A percentile compares a stretch with the other conserved stretches of the same genome.
Conservation (phyloP, 2,888 invertebrate species). For the Labia minor region DNA sequence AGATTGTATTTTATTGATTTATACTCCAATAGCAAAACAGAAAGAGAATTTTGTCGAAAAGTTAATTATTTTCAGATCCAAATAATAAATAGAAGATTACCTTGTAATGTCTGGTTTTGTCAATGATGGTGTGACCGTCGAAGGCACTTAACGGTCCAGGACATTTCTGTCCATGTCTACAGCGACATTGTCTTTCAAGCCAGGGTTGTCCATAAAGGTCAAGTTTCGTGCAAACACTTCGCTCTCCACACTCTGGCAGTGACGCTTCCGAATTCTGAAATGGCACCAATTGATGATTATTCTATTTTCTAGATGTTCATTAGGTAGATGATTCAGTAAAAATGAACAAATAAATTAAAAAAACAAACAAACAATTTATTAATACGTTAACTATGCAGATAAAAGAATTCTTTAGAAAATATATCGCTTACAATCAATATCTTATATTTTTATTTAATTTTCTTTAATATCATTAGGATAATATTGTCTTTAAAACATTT, state of each 20-base stretch:
- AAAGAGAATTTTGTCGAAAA: too few relatives aligned
- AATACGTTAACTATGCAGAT: too few relatives aligned
- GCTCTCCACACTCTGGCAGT: constrained; percentile 63
- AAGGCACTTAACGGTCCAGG: constrained; percentile 43
- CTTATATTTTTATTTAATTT: too few relatives aligned
- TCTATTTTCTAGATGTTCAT: not conserved
- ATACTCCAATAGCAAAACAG: too few relatives aligned
- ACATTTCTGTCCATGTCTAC: constrained; percentile 45
- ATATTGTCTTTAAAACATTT: too few relatives aligned
- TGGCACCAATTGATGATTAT: not conserved
- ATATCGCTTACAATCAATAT: too few relatives aligned
- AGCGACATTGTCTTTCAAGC: constrained; percentile 78
- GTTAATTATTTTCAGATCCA: too few relatives aligned
- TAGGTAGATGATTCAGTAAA: constrained; percentile 22
- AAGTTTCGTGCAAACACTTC: constrained; percentile 77
- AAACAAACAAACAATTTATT: too few relatives aligned
- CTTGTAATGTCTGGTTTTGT: constrained; percentile 40
- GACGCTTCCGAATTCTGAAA: constrained; percentile 65
- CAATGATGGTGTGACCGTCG: constrained; percentile 52
- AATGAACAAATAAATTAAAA: not conserved
- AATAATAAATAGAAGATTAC: constrained; percentile 31
- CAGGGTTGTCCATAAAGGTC: constrained; percentile 78
- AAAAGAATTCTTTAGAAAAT: too few relatives aligned
- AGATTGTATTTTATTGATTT: too few relatives aligned
- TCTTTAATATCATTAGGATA: too few relatives aligned